Evolutionary conservation across 2,113 vertebrate species (phyloP), one percentile per base, ranked within the genome.

Genomic region (Labeo catla): DNA sequence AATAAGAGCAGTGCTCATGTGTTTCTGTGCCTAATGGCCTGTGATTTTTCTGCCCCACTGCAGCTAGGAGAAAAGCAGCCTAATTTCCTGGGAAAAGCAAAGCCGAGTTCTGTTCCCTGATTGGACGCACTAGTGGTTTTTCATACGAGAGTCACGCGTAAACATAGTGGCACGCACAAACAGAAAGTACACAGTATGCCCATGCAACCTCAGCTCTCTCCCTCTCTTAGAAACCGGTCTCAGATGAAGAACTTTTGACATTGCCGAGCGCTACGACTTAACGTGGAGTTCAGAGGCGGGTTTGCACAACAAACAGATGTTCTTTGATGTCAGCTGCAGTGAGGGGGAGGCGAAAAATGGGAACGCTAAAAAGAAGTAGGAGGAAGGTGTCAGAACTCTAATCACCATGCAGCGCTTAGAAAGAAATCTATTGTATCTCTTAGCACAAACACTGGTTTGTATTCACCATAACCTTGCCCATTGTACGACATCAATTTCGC

Each of bases 201-300:
- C 39, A 79, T 21, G 89, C 73, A 63, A 77, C 39, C 76, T 86
- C 39, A 43, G 21, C n/a, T 76, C 49, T 45, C 61, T 57, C n/a
- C 7, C 65, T 79, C 54, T 39, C 72, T 61, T 36, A 45, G 54
- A 52, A 11, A 23, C 28, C 19, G 39, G 86, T 89, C 89, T 93
- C 91, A 90, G 89, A 90, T 76, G 23, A 88, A 91, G 90, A 92
- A 92, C 87, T 86, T 93, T 93, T 93, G 93, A 94, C 93, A 91
- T 95, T 92, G 95, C 89, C 65, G 87, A 77, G 89, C 92, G 93
- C 93, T 93, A 91, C 93, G 92, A 93, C 93, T 93, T 93, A 95
- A 95, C 91, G 91, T 91, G 91, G 89, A 89, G 91, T 88, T 90
- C 89, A 91, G 88, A 94, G 87, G 76, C 83, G 89, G 92, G 91